phyloP scores from a whole-genome alignment of 2,888 invertebrate genomes.

The Apodemia zela region DNA sequence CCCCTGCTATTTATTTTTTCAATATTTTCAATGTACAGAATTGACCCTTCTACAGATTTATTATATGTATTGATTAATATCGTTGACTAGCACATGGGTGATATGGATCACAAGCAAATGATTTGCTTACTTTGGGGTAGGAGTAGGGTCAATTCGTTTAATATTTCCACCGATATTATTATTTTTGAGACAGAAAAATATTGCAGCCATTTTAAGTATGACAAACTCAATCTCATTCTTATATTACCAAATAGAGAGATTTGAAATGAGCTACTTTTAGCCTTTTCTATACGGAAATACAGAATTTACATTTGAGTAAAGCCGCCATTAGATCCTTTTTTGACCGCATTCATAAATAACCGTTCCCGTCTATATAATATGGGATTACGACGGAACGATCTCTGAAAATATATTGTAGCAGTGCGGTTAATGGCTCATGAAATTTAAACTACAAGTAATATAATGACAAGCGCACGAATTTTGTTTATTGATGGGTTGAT shows the following conservation, averaged over 20 bases:
- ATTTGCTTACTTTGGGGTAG: too few relatives aligned
- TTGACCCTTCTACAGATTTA: too few relatives aligned
- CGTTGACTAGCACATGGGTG: too few relatives aligned
- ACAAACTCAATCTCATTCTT: background rate
- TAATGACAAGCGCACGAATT: background rate
- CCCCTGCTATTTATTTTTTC: too few relatives aligned
- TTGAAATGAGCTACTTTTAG: background rate
- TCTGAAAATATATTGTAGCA: constrained; percentile 31
- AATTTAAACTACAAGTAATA: constrained; percentile 23
- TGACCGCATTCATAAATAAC: constrained; percentile 16
- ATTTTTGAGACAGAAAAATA: background rate
- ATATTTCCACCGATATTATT: too few relatives aligned
- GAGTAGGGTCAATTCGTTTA: too few relatives aligned
- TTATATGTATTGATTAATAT: too few relatives aligned
- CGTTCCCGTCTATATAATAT: constrained; percentile 14
- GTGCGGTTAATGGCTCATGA: constrained; percentile 32
- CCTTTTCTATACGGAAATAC: constrained; percentile 9
- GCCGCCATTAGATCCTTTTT: constrained; percentile 16
- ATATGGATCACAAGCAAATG: too few relatives aligned
- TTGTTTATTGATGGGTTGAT: background rate
- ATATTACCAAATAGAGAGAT: constrained; percentile 5
- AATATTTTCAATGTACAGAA: too few relatives aligned
- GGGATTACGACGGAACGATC: constrained; percentile 23
- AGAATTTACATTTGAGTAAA: constrained; percentile 9
- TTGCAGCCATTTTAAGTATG: background rate